These are phyloP conservation scores for Mimas tiliae DNA, from an alignment of 2,888 invertebrate genomes.

Conservation along the genomic window DNA sequence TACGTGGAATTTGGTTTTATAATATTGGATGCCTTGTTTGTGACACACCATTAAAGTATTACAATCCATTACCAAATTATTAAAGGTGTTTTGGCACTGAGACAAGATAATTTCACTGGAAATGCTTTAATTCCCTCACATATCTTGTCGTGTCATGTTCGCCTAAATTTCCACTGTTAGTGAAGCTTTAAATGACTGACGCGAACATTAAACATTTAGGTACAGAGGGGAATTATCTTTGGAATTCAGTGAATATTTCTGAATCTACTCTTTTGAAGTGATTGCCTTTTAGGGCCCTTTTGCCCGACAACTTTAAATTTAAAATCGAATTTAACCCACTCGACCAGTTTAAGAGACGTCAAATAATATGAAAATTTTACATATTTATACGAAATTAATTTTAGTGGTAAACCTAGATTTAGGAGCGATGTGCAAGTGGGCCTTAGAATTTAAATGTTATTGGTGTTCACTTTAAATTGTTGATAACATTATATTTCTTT, in stretches of 20 bases:
- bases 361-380: no score
- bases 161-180: background rate
- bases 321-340: no score
- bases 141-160: background rate
- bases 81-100: background rate
- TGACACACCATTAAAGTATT: background rate
- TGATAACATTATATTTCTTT: no score
- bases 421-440: no score
- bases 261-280: background rate
- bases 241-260: background rate
- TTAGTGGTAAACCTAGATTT: no score
- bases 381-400: no score
- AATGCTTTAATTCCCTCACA: background rate
- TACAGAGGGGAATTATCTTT: background rate
- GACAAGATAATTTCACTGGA: background rate
- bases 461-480: no score
- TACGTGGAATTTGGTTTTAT: no score
- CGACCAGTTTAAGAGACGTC: no score
- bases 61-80: background rate
- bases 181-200: slow-evolving; percentile 7
- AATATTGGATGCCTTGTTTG: no score
- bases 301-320: no score
- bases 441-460: no score
- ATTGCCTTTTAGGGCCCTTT: background rate
- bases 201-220: slow-evolving; percentile 2